These are phyloP conservation scores for Melanitta fusca DNA, from an alignment of 2,797 vertebrate species.

Conservation along the genomic window DNA sequence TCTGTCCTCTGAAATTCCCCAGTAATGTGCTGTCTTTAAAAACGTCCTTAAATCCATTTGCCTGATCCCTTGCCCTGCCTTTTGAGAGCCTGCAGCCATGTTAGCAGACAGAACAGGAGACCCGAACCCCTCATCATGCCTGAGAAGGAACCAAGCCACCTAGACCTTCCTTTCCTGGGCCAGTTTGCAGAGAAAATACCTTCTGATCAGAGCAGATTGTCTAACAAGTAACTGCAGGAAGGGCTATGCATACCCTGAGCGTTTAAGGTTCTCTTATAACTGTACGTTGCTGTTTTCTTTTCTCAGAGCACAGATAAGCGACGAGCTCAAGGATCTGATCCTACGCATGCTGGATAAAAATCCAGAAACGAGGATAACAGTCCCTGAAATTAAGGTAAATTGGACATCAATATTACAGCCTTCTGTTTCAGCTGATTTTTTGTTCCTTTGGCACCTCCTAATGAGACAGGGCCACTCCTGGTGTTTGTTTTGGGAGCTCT, in stretches of 20 bases:
- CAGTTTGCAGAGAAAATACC: neutral
- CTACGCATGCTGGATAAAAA: conserved; percentile 94
- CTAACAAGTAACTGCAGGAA: neutral
- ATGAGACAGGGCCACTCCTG: neutral
- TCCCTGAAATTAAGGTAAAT: conserved; percentile 94
- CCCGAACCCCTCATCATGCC: neutral
- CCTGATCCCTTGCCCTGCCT: neutral
- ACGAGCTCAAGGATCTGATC: conserved; percentile 88
- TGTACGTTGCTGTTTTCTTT: neutral
- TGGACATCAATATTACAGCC: neutral
- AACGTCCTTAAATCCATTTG: neutral
- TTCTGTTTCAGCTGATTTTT: neutral
- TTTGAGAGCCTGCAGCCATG: neutral
- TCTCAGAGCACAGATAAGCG: conserved; percentile 82
- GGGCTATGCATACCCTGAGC: neutral
- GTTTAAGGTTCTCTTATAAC: neutral
- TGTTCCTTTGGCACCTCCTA: neutral
- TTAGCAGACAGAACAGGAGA: neutral
- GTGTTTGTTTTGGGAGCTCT: conserved; percentile 15
- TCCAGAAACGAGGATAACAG: conserved; percentile 90
- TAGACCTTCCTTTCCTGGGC: neutral
- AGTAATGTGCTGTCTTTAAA: neutral
- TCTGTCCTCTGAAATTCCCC: neutral
- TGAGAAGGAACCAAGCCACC: neutral
- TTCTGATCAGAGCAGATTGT: neutral